Conservation (phyloP, 2,797 vertebrate species). For the Rhinogobio ventralis region DNA sequence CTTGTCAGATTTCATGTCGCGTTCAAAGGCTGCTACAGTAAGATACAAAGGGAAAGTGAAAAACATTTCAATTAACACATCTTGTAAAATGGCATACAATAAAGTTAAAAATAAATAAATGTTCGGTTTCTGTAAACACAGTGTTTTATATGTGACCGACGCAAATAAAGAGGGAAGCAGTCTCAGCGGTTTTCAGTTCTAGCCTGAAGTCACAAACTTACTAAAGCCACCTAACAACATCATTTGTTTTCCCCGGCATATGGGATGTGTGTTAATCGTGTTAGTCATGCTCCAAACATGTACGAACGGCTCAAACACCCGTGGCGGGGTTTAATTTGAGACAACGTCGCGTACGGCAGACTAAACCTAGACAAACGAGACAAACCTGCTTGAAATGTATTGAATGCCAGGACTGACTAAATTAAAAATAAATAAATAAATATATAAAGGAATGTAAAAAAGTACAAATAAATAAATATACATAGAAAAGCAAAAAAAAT, state of each 20-base stretch:
- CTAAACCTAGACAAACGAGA: not conserved
- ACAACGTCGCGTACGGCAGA: not conserved
- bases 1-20: not conserved
- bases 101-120: too few species aligned
- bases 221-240: not conserved
- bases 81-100: not conserved
- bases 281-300: not conserved
- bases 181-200: not conserved
- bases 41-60: not conserved
- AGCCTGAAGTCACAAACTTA: not conserved
- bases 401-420: too few species aligned
- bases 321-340: too few species aligned
- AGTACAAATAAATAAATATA: too few species aligned
- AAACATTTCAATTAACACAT: not conserved
- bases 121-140: not conserved
- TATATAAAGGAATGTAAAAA: too few species aligned
- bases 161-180: too few species aligned
- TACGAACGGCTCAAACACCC: not conserved
- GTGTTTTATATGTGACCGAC: not conserved
- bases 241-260: not conserved
- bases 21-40: slow-evolving; percentile 7
- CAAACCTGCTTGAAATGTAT: slow-evolving; percentile 13
- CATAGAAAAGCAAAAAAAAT: too few species aligned
- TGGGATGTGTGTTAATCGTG: not conserved
- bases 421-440: too few species aligned